Base-by-base conservation (phyloP, 2,113 vertebrate genomes). In the Vidua chalybeata region DNA sequence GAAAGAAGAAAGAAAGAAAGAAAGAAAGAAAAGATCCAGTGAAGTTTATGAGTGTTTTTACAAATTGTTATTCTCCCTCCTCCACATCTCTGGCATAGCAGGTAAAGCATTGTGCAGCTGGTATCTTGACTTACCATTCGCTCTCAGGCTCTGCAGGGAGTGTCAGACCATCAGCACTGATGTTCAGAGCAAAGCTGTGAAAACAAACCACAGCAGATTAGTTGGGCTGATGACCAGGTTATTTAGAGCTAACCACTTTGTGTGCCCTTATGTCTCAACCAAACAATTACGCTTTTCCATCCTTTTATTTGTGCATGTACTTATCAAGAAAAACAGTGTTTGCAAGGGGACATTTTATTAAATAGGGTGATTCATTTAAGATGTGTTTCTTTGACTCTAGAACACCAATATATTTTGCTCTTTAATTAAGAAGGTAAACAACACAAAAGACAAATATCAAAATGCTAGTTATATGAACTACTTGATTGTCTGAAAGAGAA, bases 201-300 rank as follows among this genome's bases (percentile, higher is more conserved):
- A 98, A 98, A 98, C 98, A 98, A 98, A 98, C 94, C 4, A 0
- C 82, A 86, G 89, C 68, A 95, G 98, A 98, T 98, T 98, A 98
- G 97, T 54, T 82, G 96, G 94, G 93, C 95, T 79, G 96, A 98
- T 97, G 97, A 89, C 97, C 93, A 89, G 96, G 97, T 95, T 95
- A 97, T 88, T 82, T 93, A 90, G 91, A 86, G 97, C 62, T 89
- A 76, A 69, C 95, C 68, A 95, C 86, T 96, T 82, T 21, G 73
- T 96, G 93, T 67, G 96, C 84, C 93, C 96, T 87, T 62, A 90
- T 69, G 66, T 31, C 84, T 84, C 88, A 82, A 88, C 89, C 84
- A 96, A 94, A 96, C 95, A 96, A 96, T 96, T 96, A 89, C 43
- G 54, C 81, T 84, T 96, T 94, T 81, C 95, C 96, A 92, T 90